Conservation (phyloP, 2,888 invertebrate species). For the Zhengitettix transpicula region DNA sequence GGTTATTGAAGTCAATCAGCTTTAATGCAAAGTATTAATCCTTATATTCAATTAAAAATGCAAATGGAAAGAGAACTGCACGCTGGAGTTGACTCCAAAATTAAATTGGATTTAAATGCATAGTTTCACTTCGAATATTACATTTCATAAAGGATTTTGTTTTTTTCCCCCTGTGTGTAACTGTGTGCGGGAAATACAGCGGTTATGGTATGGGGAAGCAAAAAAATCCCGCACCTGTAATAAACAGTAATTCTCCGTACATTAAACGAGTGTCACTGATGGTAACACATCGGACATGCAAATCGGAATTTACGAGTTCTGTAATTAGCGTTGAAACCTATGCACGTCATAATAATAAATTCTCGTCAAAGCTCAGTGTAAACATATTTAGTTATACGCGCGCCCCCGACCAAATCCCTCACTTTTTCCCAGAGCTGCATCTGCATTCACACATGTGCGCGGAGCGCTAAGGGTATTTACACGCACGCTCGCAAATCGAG, state of each 20-base stretch:
- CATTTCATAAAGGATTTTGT: too few relatives aligned
- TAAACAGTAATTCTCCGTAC: constrained; percentile 8
- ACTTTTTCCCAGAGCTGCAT: background rate
- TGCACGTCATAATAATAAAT: constrained; percentile 12
- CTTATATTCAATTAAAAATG: too few relatives aligned
- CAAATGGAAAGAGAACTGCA: too few relatives aligned
- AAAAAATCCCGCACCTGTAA: constrained; percentile 4
- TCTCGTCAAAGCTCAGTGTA: constrained; percentile 10
- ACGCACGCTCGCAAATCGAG: background rate
- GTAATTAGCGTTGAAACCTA: constrained; percentile 12
- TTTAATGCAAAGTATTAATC: too few relatives aligned
- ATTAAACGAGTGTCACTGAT: constrained; percentile 7
- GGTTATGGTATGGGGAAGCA: background rate
- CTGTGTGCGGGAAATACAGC: too few relatives aligned
- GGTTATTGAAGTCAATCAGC: too few relatives aligned
- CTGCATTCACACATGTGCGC: background rate
- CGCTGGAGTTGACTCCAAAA: too few relatives aligned
- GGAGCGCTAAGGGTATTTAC: background rate
- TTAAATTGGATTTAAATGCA: too few relatives aligned
- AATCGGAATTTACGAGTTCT: constrained; percentile 13
- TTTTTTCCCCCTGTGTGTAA: too few relatives aligned
- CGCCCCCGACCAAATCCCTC: background rate
- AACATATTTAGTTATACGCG: constrained; percentile 8
- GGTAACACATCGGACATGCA: constrained; percentile 8
- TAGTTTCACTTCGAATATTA: too few relatives aligned